These are phyloP conservation scores for Sinodicranocentrus sp. DNA, from an alignment of 2,888 invertebrate genomes.

Conservation along the genomic window DNA sequence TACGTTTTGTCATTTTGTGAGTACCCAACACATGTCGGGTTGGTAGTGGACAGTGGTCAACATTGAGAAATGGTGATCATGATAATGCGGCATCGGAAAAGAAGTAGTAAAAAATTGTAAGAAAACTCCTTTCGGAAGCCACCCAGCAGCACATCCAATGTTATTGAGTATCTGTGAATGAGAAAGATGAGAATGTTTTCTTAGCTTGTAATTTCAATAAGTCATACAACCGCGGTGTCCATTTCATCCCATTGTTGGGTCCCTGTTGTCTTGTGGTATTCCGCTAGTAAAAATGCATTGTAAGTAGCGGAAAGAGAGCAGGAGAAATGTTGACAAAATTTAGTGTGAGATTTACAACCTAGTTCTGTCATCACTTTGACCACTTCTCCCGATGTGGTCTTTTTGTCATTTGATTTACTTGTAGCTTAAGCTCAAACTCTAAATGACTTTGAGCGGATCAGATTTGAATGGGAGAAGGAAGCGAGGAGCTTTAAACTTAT, in stretches of 20 bases:
- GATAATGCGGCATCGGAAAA: slow-evolving; percentile 18
- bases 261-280: too few species aligned
- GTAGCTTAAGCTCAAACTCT: slow-evolving; percentile 28
- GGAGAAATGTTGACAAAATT: not conserved
- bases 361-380: slow-evolving; percentile 73
- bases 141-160: not conserved
- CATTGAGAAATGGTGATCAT: not conserved
- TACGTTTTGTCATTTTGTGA: slow-evolving; percentile 4
- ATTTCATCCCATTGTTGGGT: too few species aligned
- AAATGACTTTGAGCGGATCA: slow-evolving; percentile 61
- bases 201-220: too few species aligned
- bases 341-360: slow-evolving; percentile 68
- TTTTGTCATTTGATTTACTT: slow-evolving; percentile 55
- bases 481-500: slow-evolving; percentile 37
- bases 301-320: too few species aligned
- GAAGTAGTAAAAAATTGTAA: slow-evolving; percentile 9
- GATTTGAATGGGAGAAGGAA: slow-evolving; percentile 34
- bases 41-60: slow-evolving; percentile 48
- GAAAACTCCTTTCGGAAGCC: not conserved
- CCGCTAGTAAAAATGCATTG: too few species aligned
- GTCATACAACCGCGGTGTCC: too few species aligned
- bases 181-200: not conserved
- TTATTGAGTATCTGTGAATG: not conserved
- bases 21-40: too few species aligned
- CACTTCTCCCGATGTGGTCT: slow-evolving; percentile 63